These are phyloP conservation scores for Spodoptera frugiperda DNA, from an alignment of 1,140 invertebrate species.

Conservation along the genomic window DNA sequence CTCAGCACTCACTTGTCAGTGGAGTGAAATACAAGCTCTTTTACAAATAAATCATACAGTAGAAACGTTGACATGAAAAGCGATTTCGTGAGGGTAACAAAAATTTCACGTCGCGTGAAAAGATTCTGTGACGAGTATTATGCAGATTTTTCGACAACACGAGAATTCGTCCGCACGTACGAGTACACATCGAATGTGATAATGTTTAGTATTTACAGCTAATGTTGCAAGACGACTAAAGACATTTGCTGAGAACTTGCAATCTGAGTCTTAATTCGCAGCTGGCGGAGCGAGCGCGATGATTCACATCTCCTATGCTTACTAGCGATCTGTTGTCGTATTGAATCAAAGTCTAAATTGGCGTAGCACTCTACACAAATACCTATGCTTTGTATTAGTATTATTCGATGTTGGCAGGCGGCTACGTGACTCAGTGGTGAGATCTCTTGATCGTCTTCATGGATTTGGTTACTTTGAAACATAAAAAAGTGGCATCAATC, in stretches of 20 bases:
- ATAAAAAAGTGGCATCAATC: constrained; percentile 61
- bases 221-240: constrained; percentile 71
- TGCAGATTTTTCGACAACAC: constrained; percentile 26
- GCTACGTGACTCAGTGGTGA: constrained; percentile 76
- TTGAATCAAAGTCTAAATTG: constrained; percentile 47
- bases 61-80: constrained; percentile 7
- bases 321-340: constrained; percentile 34
- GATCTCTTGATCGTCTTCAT: constrained; percentile 72
- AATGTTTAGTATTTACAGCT: constrained; percentile 70
- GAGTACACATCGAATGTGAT: constrained; percentile 48
- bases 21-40: neutral
- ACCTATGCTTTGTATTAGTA: constrained; percentile 50
- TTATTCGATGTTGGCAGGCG: constrained; percentile 70
- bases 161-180: constrained; percentile 3
- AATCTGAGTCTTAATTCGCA: constrained; percentile 78
- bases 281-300: constrained; percentile 66
- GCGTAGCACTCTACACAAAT: constrained; percentile 45
- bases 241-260: constrained; percentile 71
- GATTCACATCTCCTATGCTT: constrained; percentile 65
- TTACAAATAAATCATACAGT: constrained; percentile 9
- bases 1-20: neutral
- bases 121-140: constrained; percentile 29
- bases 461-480: constrained; percentile 56
- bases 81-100: constrained; percentile 29
- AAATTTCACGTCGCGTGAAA: constrained; percentile 22